Conservation (phyloP, 1,140 invertebrate genomes). For the Drosophila kikkawai region DNA sequence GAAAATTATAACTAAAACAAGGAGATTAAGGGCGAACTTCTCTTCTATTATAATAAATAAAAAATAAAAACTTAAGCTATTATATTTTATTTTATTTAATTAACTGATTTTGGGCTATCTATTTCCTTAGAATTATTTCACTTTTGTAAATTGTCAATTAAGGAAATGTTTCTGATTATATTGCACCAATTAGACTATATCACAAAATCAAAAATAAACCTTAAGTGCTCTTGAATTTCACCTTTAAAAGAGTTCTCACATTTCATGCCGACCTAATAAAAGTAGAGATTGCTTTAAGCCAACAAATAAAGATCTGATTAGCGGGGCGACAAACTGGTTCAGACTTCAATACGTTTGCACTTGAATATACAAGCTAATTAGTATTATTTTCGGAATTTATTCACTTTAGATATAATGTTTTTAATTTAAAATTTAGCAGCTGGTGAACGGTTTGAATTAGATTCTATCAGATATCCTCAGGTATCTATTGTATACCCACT, state of each 20-base stretch:
- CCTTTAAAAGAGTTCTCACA: background rate
- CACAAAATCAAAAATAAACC: too few species aligned
- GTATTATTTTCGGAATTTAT: background rate
- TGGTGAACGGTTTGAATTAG: background rate
- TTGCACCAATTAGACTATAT: background rate
- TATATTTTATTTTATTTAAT: background rate
- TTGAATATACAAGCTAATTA: constrained; percentile 6
- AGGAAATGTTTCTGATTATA: background rate
- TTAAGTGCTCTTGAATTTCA: background rate
- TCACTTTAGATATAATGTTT: background rate
- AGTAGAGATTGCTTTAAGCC: constrained; percentile 3
- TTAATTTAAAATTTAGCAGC: background rate
- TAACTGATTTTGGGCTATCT: too few species aligned
- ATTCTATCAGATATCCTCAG: background rate
- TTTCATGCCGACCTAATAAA: constrained; percentile 12
- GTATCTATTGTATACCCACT: background rate
- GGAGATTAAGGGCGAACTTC: too few species aligned
- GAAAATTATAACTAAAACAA: background rate
- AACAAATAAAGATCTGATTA: constrained; percentile 1
- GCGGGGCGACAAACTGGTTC: constrained; percentile 21
- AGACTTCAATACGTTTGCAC: constrained; percentile 7
- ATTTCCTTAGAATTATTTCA: background rate
- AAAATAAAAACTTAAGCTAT: background rate
- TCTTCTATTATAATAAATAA: background rate
- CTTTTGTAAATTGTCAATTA: background rate